Evolutionary conservation across 2,113 vertebrate genomes (phyloP).

Genomic region (Carassius gibelio): DNA sequence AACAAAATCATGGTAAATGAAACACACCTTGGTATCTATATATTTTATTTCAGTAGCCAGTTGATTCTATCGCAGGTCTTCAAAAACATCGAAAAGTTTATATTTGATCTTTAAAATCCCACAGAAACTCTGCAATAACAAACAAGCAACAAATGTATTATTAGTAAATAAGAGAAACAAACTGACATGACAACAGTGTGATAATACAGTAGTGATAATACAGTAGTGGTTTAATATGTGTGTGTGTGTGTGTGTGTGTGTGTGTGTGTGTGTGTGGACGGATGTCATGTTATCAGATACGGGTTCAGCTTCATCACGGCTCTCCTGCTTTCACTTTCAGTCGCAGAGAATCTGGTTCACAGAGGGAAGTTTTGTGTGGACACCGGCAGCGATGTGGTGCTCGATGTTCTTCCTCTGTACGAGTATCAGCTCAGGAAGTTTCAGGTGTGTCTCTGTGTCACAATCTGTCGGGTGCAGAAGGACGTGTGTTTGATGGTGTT

Average conservation of each 20-base stretch:
- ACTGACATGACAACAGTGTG: no score
- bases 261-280: neutral
- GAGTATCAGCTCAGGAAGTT: slow-evolving; percentile 72
- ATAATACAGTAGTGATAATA: no score
- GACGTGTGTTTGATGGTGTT: neutral
- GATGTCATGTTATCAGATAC: neutral
- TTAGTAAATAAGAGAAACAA: no score
- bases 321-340: slow-evolving; percentile 32
- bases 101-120: no score
- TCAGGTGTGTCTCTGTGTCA: slow-evolving; percentile 77
- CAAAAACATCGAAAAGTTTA: no score
- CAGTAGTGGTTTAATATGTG: neutral
- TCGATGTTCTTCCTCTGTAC: slow-evolving; percentile 65
- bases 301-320: neutral
- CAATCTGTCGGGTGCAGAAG: neutral
- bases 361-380: slow-evolving; percentile 61
- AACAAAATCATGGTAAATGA: no score
- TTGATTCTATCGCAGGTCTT: no score
- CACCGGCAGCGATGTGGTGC: slow-evolving; percentile 34
- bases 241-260: neutral
- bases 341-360: slow-evolving; percentile 46
- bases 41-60: no score
- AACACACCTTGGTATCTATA: no score
- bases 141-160: no score
- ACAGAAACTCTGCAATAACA: no score